phyloP scores from a whole-genome alignment of 1,140 invertebrate species.

The Drosophila navojoa region DNA sequence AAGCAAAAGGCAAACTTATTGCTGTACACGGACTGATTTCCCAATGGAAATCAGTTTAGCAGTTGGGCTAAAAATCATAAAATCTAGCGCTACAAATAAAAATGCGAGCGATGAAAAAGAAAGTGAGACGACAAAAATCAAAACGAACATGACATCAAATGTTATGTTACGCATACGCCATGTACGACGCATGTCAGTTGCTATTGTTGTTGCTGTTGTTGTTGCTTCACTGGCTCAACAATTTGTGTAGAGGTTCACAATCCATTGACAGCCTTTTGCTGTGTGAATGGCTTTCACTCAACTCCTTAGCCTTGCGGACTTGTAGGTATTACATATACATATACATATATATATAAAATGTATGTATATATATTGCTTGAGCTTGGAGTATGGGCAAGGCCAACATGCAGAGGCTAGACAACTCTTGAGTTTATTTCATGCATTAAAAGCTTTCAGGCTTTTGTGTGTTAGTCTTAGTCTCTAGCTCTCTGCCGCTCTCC shows the following conservation, averaged over 20 bases:
- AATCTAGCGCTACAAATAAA: slow-evolving; percentile 72
- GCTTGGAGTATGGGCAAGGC: slow-evolving; percentile 25
- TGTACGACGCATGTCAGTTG: slow-evolving; percentile 52
- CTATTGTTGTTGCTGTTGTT: slow-evolving; percentile 12
- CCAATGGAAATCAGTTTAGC: slow-evolving; percentile 77
- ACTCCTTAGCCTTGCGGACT: slow-evolving; percentile 1
- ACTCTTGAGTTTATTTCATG: slow-evolving; percentile 61
- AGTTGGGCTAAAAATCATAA: slow-evolving; percentile 67
- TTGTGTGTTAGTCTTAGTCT: slow-evolving; percentile 6
- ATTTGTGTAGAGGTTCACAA: slow-evolving; percentile 68
- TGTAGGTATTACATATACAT: neutral
- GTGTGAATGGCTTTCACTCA: slow-evolving; percentile 31
- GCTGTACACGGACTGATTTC: slow-evolving; percentile 65
- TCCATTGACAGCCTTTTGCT: slow-evolving; percentile 50
- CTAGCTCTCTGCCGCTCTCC: slow-evolving; percentile 3
- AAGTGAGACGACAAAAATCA: slow-evolving; percentile 30
- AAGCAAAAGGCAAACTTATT: slow-evolving; percentile 50
- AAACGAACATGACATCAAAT: slow-evolving; percentile 47
- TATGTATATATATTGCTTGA: neutral
- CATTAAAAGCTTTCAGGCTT: slow-evolving; percentile 68
- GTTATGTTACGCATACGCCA: slow-evolving; percentile 73
- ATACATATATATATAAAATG: too few relatives aligned
- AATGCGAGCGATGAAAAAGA: slow-evolving; percentile 56
- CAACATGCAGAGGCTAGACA: slow-evolving; percentile 30
- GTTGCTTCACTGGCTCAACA: slow-evolving; percentile 49